These are phyloP conservation scores for Pristis pectinata DNA, from an alignment of 2,797 vertebrate species.

Conservation along the genomic window DNA sequence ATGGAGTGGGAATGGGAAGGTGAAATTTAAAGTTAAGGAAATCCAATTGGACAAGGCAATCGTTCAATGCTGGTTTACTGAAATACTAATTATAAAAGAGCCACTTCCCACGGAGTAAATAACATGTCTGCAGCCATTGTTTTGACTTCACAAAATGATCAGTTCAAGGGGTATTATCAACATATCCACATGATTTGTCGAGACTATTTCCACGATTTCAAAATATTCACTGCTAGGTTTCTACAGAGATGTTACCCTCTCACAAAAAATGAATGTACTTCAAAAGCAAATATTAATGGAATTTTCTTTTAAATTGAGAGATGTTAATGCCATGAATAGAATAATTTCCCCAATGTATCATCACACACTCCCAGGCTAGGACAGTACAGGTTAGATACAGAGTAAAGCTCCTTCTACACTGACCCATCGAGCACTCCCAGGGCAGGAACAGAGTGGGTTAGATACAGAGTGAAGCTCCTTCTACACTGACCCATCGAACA, in stretches of 20 bases:
- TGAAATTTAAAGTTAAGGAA: neutral
- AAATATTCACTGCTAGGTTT: neutral
- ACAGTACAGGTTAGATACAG: neutral
- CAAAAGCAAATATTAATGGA: neutral
- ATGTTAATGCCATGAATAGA: neutral
- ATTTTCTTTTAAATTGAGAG: neutral
- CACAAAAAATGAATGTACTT: neutral
- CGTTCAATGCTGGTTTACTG: neutral
- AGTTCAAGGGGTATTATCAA: neutral
- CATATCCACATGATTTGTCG: neutral
- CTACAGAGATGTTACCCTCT: neutral
- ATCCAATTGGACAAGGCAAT: neutral
- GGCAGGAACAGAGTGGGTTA: too few relatives aligned
- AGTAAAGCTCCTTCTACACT: neutral
- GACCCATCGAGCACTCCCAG: neutral
- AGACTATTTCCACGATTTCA: neutral
- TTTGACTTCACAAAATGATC: neutral
- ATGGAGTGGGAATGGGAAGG: neutral
- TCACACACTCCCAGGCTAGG: neutral
- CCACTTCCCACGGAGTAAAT: constrained; percentile 17
- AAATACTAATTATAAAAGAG: constrained; percentile 24
- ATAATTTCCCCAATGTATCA: neutral
- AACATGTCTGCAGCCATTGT: neutral
- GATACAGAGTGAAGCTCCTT: too few relatives aligned
- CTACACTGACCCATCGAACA: neutral